Conservation (phyloP, 2,888 invertebrate species). For the Campopleginae sp. region DNA sequence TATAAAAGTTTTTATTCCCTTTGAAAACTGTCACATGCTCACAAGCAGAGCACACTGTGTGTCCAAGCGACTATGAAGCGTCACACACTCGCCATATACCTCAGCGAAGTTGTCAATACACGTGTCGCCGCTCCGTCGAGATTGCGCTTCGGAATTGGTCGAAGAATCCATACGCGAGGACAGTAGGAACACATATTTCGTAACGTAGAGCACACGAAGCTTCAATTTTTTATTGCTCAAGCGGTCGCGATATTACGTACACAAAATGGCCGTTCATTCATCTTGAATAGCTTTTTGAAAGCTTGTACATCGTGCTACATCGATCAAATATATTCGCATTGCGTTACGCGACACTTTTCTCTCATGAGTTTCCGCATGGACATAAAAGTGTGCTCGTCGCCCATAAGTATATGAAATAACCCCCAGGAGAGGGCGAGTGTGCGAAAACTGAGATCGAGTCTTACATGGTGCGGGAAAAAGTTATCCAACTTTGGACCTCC, state of each 20-base stretch:
- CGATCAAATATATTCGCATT: not conserved
- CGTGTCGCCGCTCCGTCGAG: not conserved
- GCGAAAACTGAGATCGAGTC: not conserved
- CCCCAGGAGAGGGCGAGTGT: not conserved
- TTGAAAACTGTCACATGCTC: not conserved
- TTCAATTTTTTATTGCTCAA: not conserved
- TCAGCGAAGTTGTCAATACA: not conserved
- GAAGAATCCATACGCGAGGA: not conserved
- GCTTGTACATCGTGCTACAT: not conserved
- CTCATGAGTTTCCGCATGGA: not conserved
- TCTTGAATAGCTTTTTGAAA: not conserved
- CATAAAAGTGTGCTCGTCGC: not conserved
- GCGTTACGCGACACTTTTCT: not conserved
- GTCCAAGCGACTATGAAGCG: not conserved
- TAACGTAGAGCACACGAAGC: not conserved
- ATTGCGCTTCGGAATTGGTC: not conserved
- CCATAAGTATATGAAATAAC: not conserved
- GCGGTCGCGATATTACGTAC: constrained; percentile 1
- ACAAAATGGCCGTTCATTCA: constrained; percentile 25
- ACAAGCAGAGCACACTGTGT: not conserved
- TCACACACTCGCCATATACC: not conserved
- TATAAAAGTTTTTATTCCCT: constrained; percentile 1
- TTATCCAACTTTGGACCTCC: not conserved
- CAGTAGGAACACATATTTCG: not conserved
- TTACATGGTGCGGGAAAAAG: not conserved